phyloP scores from a whole-genome alignment of 2,888 invertebrate species.

The Boloria euphrosyne region DNA sequence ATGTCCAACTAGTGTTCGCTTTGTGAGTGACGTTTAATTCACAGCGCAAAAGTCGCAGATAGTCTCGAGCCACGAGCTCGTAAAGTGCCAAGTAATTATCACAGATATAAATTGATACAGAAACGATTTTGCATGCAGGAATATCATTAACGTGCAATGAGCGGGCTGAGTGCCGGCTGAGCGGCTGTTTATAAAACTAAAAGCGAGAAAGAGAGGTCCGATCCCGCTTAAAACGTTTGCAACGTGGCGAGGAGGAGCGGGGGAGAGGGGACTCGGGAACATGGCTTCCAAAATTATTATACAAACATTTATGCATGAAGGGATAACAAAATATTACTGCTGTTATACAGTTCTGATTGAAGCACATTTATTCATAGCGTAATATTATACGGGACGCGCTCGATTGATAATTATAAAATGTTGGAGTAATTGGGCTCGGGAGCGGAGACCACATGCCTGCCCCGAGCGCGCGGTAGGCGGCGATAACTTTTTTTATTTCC shows the following conservation, averaged over 20 bases:
- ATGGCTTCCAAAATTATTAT: slow-evolving; percentile 72
- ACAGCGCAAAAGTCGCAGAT: slow-evolving; percentile 2
- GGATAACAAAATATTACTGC: slow-evolving; percentile 71
- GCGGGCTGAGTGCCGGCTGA: slow-evolving; percentile 8
- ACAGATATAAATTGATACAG: slow-evolving; percentile 3
- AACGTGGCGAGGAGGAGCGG: slow-evolving; percentile 51
- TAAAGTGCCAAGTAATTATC: slow-evolving; percentile 9
- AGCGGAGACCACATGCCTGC: slow-evolving; percentile 49
- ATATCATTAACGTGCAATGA: slow-evolving; percentile 23
- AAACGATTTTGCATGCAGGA: slow-evolving; percentile 8
- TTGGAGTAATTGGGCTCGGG: slow-evolving; percentile 47
- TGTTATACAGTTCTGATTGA: slow-evolving; percentile 64
- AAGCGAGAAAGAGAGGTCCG: slow-evolving; percentile 63
- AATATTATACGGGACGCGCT: slow-evolving; percentile 46
- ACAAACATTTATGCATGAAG: slow-evolving; percentile 79
- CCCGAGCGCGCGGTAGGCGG: slow-evolving; percentile 54
- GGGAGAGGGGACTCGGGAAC: slow-evolving; percentile 53
- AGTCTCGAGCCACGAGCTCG: not conserved
- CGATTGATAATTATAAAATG: slow-evolving; percentile 64
- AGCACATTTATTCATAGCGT: slow-evolving; percentile 57
- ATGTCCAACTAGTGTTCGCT: slow-evolving; percentile 45
- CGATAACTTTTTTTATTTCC: slow-evolving; percentile 55
- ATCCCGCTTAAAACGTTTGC: slow-evolving; percentile 51
- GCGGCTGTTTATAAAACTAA: slow-evolving; percentile 48
- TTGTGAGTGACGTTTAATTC: slow-evolving; percentile 25